phyloP scores from a whole-genome alignment of 2,888 invertebrate species.

The Hylaea fasciaria region DNA sequence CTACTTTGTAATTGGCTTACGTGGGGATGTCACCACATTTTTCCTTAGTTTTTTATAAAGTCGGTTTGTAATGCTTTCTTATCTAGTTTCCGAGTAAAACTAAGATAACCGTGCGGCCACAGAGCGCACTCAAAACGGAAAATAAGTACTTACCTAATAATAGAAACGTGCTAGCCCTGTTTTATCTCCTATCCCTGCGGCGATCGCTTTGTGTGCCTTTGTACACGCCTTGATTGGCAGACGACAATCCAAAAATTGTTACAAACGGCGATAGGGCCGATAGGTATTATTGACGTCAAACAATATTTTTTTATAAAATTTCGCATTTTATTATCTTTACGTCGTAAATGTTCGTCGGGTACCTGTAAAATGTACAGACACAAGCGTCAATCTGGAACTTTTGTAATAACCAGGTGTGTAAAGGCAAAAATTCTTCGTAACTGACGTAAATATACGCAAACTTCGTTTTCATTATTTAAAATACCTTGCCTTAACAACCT shows the following conservation, averaged over 20 bases:
- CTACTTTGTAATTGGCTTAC: too few relatives aligned
- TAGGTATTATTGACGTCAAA: conserved; percentile 48
- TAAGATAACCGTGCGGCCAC: too few relatives aligned
- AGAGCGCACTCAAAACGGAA: too few relatives aligned
- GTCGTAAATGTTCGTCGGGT: conserved; percentile 33
- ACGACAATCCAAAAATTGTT: conserved; percentile 60
- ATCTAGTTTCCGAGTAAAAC: too few relatives aligned
- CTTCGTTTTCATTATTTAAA: conserved; percentile 44
- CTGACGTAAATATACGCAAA: conserved; percentile 43
- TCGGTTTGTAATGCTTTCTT: too few relatives aligned
- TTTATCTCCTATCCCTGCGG: conserved; percentile 42
- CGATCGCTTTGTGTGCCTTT: conserved; percentile 53
- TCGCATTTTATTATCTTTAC: conserved; percentile 33
- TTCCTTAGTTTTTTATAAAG: too few relatives aligned
- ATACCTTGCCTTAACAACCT: conserved; percentile 36
- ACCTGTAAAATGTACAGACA: conserved; percentile 37
- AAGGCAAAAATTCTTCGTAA: conserved; percentile 42
- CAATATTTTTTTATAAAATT: conserved; percentile 40
- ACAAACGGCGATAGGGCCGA: conserved; percentile 49
- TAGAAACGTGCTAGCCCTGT: conserved; percentile 28
- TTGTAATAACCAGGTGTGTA: conserved; percentile 44
- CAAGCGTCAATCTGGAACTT: conserved; percentile 38
- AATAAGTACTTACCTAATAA: too few relatives aligned
- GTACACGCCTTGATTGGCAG: conserved; percentile 60
- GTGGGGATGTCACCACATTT: too few relatives aligned